A percentile compares a stretch with the other conserved stretches of the same genome.
These are phyloP conservation scores for Galbula dea DNA, from an alignment of 2,113 vertebrate genomes.

Conservation along the genomic window DNA sequence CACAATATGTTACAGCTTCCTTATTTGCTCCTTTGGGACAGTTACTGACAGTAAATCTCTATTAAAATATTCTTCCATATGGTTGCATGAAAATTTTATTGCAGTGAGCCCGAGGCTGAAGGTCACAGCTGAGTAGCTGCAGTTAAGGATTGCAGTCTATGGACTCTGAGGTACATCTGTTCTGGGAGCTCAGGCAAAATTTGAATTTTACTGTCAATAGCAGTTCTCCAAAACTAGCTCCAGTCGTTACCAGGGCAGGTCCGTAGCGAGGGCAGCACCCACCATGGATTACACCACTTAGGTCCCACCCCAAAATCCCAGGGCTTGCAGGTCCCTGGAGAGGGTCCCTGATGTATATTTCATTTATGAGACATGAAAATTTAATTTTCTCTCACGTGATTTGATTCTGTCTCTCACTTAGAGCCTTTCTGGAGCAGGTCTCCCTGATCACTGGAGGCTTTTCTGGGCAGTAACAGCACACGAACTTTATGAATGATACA, in stretches of 20 bases:
- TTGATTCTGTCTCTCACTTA: constrained; percentile 49
- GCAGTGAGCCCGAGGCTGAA: constrained; percentile 90
- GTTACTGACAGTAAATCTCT: constrained; percentile 96
- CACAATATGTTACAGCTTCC: constrained; percentile 91
- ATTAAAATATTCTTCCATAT: constrained; percentile 98
- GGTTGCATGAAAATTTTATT: constrained; percentile 98
- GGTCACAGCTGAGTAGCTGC: constrained; percentile 88
- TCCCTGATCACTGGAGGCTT: constrained; percentile 47
- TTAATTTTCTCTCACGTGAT: constrained; percentile 74
- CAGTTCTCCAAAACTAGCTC: constrained; percentile 78
- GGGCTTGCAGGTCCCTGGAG: constrained; percentile 67
- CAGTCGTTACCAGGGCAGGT: constrained; percentile 72
- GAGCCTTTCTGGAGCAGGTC: constrained; percentile 1
- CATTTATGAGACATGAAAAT: constrained; percentile 79
- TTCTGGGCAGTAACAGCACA: constrained; percentile 19
- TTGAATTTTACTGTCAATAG: constrained; percentile 87
- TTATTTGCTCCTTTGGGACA: constrained; percentile 90
- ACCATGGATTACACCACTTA: not conserved
- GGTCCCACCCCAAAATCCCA: constrained; percentile 63
- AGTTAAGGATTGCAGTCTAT: constrained; percentile 87
- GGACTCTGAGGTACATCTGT: constrained; percentile 87
- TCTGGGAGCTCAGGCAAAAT: constrained; percentile 85
- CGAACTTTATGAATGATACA: constrained; percentile 44
- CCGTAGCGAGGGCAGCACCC: constrained; percentile 25
- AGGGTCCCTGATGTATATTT: constrained; percentile 77